These are phyloP conservation scores for Erannis defoliaria DNA, from an alignment of 2,888 invertebrate genomes.

Conservation along the genomic window DNA sequence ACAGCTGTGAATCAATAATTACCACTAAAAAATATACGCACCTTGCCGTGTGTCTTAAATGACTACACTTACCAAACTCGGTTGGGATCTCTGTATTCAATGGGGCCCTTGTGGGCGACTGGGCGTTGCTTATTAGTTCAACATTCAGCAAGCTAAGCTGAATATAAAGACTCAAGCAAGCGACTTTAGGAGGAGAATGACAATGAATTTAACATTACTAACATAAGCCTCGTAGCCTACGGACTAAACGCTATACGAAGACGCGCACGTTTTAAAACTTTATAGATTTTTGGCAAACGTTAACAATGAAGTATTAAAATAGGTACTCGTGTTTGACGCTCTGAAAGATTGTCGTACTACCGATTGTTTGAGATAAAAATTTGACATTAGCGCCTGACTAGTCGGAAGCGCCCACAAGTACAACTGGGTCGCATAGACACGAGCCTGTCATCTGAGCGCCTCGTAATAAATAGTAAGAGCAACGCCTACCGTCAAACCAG, in stretches of 20 bases:
- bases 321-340: background rate
- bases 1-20: slow-evolving; percentile 36
- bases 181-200: background rate
- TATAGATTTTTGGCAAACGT: background rate
- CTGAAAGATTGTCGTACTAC: slow-evolving; percentile 10
- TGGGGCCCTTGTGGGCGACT: slow-evolving; percentile 50
- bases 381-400: slow-evolving; percentile 56
- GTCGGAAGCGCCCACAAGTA: slow-evolving; percentile 58
- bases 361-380: slow-evolving; percentile 56
- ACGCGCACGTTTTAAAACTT: too few relatives aligned
- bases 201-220: background rate
- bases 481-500: slow-evolving; percentile 61
- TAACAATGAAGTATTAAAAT: background rate
- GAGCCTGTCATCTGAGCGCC: slow-evolving; percentile 62
- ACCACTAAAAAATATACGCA: slow-evolving; percentile 18
- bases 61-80: slow-evolving; percentile 56
- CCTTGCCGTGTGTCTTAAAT: slow-evolving; percentile 41
- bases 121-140: slow-evolving; percentile 56
- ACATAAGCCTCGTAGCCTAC: background rate
- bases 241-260: too few relatives aligned
- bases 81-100: slow-evolving; percentile 54
- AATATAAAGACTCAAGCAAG: background rate
- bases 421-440: slow-evolving; percentile 59
- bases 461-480: slow-evolving; percentile 61
- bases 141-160: slow-evolving; percentile 48